Evolutionary conservation across 2,888 invertebrate genomes (phyloP).

Genomic region (Drosophila acutilabella): DNA sequence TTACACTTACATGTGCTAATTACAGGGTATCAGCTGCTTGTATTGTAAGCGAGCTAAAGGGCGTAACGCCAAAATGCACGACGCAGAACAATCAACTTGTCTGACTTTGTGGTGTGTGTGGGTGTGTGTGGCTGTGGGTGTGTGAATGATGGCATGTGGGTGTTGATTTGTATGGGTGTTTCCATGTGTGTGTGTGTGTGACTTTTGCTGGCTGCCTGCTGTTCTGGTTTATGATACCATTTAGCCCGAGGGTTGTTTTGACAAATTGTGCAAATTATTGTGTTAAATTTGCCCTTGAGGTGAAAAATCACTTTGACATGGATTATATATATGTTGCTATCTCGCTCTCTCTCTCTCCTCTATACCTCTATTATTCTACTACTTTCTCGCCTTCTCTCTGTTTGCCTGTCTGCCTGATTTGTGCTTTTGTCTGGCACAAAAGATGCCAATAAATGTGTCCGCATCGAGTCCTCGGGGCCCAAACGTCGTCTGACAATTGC

Average conservation of each 20-base stretch:
- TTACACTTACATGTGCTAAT: background rate
- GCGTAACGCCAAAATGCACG: slow-evolving; percentile 35
- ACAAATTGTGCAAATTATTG: slow-evolving; percentile 83
- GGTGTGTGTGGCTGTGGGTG: slow-evolving; percentile 20
- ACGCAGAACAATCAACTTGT: slow-evolving; percentile 44
- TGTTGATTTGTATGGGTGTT: slow-evolving; percentile 17
- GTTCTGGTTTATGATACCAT: slow-evolving; percentile 73
- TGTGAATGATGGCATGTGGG: slow-evolving; percentile 15
- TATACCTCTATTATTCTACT: background rate
- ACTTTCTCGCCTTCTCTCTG: background rate
- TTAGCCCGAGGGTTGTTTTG: slow-evolving; percentile 80
- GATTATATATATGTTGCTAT: slow-evolving; percentile 29
- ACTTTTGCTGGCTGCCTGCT: slow-evolving; percentile 45
- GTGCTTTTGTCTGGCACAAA: slow-evolving; percentile 60
- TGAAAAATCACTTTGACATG: slow-evolving; percentile 80
- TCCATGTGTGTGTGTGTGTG: slow-evolving; percentile 35
- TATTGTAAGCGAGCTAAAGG: slow-evolving; percentile 6
- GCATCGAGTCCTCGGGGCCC: slow-evolving; percentile 39
- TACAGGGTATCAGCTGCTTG: slow-evolving; percentile 17
- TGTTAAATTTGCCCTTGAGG: slow-evolving; percentile 82
- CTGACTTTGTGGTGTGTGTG: slow-evolving; percentile 28
- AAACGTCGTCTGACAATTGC: slow-evolving; percentile 40
- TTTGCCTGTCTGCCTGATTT: slow-evolving; percentile 54
- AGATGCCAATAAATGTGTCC: slow-evolving; percentile 63
- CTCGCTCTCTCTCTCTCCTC: slow-evolving; percentile 9